A percentile compares a stretch with the other conserved stretches of the same genome.
Evolutionary conservation across 37 sponge, comb jelly and placozoan species (phyloP).

Genomic region (Cliona cf. orientalis): DNA sequence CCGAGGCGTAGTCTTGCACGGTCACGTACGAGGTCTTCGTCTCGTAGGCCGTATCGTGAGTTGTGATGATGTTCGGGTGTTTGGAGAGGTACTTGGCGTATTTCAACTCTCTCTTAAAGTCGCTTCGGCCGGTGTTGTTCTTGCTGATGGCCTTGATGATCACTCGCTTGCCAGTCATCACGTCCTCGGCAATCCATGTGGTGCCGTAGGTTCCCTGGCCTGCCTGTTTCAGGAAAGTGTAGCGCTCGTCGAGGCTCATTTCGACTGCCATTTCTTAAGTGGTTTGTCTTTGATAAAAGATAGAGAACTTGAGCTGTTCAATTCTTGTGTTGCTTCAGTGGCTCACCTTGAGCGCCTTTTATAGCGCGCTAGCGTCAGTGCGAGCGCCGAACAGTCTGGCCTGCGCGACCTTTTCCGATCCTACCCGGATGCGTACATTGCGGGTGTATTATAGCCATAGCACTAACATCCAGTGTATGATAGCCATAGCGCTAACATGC

Average conservation of each 20-base stretch:
- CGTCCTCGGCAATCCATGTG: constrained; percentile 87
- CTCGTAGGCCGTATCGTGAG: constrained; percentile 84
- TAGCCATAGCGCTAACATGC: too few relatives aligned
- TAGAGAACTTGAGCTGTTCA: too few relatives aligned
- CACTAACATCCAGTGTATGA: too few relatives aligned
- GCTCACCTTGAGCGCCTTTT: too few relatives aligned
- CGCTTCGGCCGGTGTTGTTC: constrained; percentile 49
- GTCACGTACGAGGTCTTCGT: constrained; percentile 87
- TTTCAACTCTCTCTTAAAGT: constrained; percentile 92
- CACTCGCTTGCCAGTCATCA: constrained; percentile 56
- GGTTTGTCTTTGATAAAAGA: constrained; percentile 2
- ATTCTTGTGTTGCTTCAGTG: too few relatives aligned
- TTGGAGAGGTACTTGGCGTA: constrained; percentile 71
- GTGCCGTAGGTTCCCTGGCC: constrained; percentile 93
- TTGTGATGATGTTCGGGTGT: constrained; percentile 86
- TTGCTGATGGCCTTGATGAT: constrained; percentile 89
- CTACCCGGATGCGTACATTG: too few relatives aligned
- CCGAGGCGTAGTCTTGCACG: constrained; percentile 88
- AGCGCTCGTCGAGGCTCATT: constrained; percentile 77
- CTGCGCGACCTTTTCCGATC: too few relatives aligned
- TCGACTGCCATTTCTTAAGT: constrained; percentile 21
- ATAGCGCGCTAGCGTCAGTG: too few relatives aligned
- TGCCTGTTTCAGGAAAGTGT: constrained; percentile 75
- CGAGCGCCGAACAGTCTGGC: too few relatives aligned
- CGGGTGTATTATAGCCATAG: too few relatives aligned